phyloP scores from a whole-genome alignment of 2,888 invertebrate species.

The Diarsia brunnea region DNA sequence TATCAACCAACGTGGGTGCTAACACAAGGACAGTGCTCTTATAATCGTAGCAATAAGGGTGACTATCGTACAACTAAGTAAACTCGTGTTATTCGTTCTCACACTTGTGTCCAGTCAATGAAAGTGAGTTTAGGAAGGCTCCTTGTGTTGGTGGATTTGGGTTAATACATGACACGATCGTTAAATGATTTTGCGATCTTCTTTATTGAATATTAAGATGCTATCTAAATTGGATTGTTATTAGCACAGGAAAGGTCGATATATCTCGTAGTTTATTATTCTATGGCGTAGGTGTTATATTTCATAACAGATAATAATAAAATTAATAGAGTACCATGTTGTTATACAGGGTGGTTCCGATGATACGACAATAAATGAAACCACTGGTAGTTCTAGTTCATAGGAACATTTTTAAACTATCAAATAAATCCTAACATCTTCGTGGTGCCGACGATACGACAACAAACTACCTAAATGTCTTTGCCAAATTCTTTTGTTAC shows the following conservation, averaged over 20 bases:
- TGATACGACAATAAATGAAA: too few relatives aligned
- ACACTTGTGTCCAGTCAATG: constrained; percentile 15
- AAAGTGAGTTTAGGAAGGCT: constrained; percentile 41
- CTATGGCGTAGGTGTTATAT: not conserved
- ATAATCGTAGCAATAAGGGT: not conserved
- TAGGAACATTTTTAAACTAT: too few relatives aligned
- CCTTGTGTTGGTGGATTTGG: not conserved
- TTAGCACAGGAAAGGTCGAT: not conserved
- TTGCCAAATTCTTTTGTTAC: too few relatives aligned
- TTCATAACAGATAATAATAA: too few relatives aligned
- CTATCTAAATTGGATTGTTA: not conserved
- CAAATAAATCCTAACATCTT: too few relatives aligned
- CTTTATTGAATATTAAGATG: constrained; percentile 13
- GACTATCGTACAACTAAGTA: not conserved
- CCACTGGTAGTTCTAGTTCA: too few relatives aligned
- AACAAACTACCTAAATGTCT: too few relatives aligned
- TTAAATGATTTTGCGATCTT: constrained; percentile 14
- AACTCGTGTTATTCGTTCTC: not conserved
- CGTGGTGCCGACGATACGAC: too few relatives aligned
- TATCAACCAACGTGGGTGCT: not conserved
- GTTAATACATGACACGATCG: not conserved
- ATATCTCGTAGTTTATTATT: not conserved
- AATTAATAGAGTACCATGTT: too few relatives aligned
- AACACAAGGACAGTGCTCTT: not conserved
- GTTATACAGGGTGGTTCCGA: too few relatives aligned